These are phyloP conservation scores for Leuciscus waleckii DNA, from an alignment of 2,797 vertebrate species.

Conservation along the genomic window DNA sequence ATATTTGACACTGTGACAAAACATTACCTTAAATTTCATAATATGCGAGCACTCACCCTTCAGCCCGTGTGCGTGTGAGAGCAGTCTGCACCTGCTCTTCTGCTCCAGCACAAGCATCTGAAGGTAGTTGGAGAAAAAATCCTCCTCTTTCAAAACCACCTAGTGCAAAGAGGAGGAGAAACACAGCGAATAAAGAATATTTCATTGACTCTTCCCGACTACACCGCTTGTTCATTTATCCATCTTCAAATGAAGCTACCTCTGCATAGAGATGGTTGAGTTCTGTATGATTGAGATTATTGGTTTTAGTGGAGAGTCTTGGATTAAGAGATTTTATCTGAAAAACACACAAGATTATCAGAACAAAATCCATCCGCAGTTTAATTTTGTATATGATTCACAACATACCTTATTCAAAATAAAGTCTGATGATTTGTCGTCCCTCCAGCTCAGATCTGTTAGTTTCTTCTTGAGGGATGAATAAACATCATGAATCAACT, in stretches of 20 bases:
- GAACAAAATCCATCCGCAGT: not conserved
- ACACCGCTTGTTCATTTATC: not conserved
- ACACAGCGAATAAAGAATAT: not conserved
- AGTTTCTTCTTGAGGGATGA: slow-evolving; percentile 73
- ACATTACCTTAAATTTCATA: not conserved
- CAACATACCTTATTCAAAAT: slow-evolving; percentile 74
- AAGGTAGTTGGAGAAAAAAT: slow-evolving; percentile 81
- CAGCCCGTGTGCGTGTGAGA: slow-evolving; percentile 58
- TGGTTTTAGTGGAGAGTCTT: slow-evolving; percentile 66
- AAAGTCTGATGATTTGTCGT: slow-evolving; percentile 60
- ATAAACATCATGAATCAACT: slow-evolving; percentile 73
- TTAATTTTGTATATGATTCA: not conserved
- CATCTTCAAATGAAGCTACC: slow-evolving; percentile 62
- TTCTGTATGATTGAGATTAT: slow-evolving; percentile 60
- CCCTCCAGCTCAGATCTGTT: slow-evolving; percentile 68
- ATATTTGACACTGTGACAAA: not conserved
- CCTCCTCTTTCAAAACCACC: slow-evolving; percentile 68
- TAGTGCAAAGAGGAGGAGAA: slow-evolving; percentile 57
- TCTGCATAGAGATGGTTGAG: slow-evolving; percentile 71
- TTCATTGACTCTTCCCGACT: not conserved
- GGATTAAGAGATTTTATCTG: slow-evolving; percentile 75
- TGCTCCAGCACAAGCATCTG: slow-evolving; percentile 75
- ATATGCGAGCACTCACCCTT: slow-evolving; percentile 68
- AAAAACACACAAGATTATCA: not conserved
- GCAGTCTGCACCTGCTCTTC: slow-evolving; percentile 66